Evolutionary conservation across 1,140 invertebrate species (phyloP), one percentile per base, ranked within the genome.

Genomic region (Hylaeus anthracinus): DNA sequence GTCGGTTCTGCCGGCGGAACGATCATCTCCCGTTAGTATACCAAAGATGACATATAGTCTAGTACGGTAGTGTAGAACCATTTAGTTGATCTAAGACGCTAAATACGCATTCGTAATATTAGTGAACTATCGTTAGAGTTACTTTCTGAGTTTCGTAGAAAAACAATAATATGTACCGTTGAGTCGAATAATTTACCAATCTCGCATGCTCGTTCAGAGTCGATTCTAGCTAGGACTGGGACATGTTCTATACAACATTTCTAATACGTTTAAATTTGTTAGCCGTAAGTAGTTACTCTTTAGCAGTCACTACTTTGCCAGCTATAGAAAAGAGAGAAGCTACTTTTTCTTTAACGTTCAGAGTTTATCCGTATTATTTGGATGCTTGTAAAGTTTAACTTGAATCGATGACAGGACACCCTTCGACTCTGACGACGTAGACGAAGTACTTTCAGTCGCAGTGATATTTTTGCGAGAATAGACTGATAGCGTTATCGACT

Each of bases 401-500:
- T 51, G 8, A 9, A 51, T 51, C 51, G 51, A 9, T 51, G 51
- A 2, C 9, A 1, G 0, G 55, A 2, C 0, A 58, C 0, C n/a
- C n/a, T 58, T 74, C 15, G 5, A 74, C 53, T 74, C 51, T 74
- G 71, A 65, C 61, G 37, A 48, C 26, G 1, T 39, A 41, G 63
- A 41, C 41, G 12, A n/a, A 53, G 1, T n/a, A 41, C 71, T 51
- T 89, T 86, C 87, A 86, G 83, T 87, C 79, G 81, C 72, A 81
- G 86, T 89, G 88, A 89, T 87, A 87, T 88, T 85, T 85, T 88
- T 88, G 84, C 88, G 82, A 89, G 86, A 89, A 89, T 89, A 89
- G 88, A 89, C 88, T 89, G 88, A 89, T 89, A 89, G 86, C 58
- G 74, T 88, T 89, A 84, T 84, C 75, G 51, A 86, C 51, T 65